phyloP scores from a whole-genome alignment of 1,140 invertebrate genomes.

The Sarcophaga peregrina region DNA sequence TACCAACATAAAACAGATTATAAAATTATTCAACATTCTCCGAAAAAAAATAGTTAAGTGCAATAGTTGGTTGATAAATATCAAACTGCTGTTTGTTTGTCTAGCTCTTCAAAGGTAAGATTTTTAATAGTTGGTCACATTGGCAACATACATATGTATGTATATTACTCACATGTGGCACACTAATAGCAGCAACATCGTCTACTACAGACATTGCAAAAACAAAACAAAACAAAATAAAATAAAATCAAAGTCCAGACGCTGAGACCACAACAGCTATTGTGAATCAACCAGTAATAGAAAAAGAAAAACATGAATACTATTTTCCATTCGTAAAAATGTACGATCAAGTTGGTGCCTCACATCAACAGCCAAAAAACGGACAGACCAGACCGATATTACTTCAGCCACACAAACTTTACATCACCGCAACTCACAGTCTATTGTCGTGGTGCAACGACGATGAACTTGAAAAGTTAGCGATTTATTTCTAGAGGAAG shows the following conservation, averaged over 20 bases:
- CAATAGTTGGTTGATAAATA: no score
- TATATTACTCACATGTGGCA: background rate
- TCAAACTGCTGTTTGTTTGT: no score
- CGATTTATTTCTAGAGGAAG: conserved; percentile 44
- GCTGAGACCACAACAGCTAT: conserved; percentile 27
- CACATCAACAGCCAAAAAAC: background rate
- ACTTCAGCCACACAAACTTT: background rate
- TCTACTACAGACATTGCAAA: background rate
- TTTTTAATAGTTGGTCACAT: background rate
- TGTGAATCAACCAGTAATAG: conserved; percentile 29
- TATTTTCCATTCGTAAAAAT: background rate
- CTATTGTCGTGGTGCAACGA: background rate
- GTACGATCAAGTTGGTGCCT: background rate
- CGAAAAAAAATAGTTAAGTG: no score
- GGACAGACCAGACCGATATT: background rate
- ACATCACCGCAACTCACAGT: background rate
- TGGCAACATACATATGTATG: background rate
- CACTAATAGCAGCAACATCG: background rate
- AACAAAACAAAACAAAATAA: background rate
- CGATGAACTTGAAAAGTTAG: conserved; percentile 42
- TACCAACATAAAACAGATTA: no score
- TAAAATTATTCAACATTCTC: no score
- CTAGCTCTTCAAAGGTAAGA: no score
- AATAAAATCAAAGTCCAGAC: conserved; percentile 30
- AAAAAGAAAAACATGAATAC: background rate